Percentiles rank a stretch among this genome's conserved stretches.
phyloP scores from a whole-genome alignment of 2,888 invertebrate genomes.

The Daptonema setosum region DNA sequence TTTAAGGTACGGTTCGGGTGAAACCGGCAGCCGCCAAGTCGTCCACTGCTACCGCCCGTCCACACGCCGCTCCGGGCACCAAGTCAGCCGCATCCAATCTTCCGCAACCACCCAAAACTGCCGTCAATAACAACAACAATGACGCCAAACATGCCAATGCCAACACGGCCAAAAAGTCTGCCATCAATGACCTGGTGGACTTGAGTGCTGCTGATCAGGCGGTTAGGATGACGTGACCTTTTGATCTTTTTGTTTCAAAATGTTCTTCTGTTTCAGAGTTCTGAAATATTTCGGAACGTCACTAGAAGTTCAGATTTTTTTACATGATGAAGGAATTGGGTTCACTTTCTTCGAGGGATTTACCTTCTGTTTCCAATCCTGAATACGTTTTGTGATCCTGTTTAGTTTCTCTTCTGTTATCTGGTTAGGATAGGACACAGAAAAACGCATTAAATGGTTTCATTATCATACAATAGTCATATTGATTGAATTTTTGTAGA shows the following conservation, averaged over 20 bases:
- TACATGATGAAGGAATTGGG: no score
- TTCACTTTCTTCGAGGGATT: no score
- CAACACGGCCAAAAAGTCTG: background rate
- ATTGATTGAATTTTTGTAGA: background rate
- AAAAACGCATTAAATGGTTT: no score
- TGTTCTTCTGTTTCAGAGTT: no score
- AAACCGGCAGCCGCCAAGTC: background rate
- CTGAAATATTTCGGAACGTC: no score
- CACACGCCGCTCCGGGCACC: no score
- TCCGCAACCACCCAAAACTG: background rate
- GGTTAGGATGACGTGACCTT: background rate
- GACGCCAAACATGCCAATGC: background rate
- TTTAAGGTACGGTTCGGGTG: background rate
- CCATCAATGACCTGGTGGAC: background rate
- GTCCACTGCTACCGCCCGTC: background rate
- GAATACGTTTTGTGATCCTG: no score
- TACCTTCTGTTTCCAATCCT: no score
- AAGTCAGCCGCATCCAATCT: background rate
- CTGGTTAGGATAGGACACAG: no score
- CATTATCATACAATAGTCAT: no score
- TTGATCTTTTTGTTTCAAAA: background rate
- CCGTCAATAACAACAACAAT: background rate
- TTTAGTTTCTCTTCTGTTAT: no score
- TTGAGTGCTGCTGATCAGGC: background rate
- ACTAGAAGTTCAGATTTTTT: no score